phyloP scores from a whole-genome alignment of 2,797 vertebrate species.

The Microhierax caerulescens region DNA sequence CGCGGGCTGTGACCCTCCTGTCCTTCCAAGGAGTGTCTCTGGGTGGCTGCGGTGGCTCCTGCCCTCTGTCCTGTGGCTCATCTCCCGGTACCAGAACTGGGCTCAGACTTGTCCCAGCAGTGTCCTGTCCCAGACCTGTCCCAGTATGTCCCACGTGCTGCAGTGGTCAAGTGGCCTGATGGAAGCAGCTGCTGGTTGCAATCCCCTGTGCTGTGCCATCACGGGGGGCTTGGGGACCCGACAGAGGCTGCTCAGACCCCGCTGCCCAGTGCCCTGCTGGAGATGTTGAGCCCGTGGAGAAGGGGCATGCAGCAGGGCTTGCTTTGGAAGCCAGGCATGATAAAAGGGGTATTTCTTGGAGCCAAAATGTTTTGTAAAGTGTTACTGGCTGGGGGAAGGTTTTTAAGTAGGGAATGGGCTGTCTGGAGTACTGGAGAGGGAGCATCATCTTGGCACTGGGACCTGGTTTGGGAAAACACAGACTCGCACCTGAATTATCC shows the following conservation, averaged over 20 bases:
- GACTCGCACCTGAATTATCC: neutral
- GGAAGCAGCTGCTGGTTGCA: neutral
- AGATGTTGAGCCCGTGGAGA: neutral
- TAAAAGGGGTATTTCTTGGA: neutral
- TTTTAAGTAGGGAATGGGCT: neutral
- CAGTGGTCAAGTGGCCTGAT: neutral
- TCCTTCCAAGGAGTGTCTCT: neutral
- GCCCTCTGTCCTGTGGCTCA: neutral
- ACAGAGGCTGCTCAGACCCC: neutral
- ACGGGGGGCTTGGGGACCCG: rapidly evolving
- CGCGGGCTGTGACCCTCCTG: rapidly evolving
- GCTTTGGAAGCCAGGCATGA: neutral
- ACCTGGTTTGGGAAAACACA: neutral
- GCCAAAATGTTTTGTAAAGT: neutral
- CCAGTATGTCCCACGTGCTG: rapidly evolving
- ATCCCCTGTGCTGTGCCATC: neutral
- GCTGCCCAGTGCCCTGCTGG: neutral
- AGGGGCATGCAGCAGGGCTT: neutral
- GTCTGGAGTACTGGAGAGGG: neutral
- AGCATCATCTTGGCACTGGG: neutral
- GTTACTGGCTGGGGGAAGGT: neutral
- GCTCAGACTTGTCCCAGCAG: neutral
- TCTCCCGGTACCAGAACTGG: neutral
- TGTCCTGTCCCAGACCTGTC: neutral
- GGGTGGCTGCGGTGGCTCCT: neutral